phyloP scores from a whole-genome alignment of 2,113 vertebrate genomes.

The Alligator sinensis region DNA sequence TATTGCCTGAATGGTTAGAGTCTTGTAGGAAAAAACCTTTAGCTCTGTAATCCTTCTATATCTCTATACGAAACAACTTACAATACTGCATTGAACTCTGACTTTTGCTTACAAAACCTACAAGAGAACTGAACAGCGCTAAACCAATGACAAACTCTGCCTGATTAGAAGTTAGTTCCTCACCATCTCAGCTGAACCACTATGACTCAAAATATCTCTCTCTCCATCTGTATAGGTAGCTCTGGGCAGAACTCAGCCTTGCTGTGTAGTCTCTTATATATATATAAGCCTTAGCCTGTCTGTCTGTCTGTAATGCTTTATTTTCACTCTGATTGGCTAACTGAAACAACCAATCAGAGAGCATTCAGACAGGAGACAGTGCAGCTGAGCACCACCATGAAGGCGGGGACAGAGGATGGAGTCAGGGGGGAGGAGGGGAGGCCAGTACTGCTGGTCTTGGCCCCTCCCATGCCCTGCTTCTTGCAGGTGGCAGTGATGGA shows the following conservation, averaged over 20 bases:
- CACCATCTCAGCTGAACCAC: neutral
- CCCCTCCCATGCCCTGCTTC: too few species aligned
- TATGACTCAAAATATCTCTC: neutral
- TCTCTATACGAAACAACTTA: conserved; percentile 32
- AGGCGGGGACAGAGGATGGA: too few species aligned
- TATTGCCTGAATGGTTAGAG: conserved; percentile 17
- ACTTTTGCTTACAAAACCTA: conserved; percentile 30
- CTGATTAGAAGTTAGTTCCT: neutral
- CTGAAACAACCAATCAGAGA: too few species aligned
- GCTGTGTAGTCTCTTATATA: neutral
- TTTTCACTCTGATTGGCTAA: too few species aligned
- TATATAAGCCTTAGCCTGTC: too few species aligned
- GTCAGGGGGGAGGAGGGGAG: too few species aligned
- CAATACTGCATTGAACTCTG: conserved; percentile 29
- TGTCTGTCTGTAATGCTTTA: too few species aligned
- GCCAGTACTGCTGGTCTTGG: too few species aligned
- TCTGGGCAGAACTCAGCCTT: neutral
- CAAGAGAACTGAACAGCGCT: neutral
- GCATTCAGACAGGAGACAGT: too few species aligned
- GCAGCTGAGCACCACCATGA: too few species aligned
- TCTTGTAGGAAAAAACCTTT: conserved; percentile 24
- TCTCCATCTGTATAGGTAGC: neutral
- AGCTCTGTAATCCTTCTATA: conserved; percentile 27
- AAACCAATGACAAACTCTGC: neutral
- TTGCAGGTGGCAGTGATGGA: too few species aligned